These are phyloP conservation scores for Epicauta chinensis DNA, from an alignment of 1,140 invertebrate genomes.

Conservation along the genomic window DNA sequence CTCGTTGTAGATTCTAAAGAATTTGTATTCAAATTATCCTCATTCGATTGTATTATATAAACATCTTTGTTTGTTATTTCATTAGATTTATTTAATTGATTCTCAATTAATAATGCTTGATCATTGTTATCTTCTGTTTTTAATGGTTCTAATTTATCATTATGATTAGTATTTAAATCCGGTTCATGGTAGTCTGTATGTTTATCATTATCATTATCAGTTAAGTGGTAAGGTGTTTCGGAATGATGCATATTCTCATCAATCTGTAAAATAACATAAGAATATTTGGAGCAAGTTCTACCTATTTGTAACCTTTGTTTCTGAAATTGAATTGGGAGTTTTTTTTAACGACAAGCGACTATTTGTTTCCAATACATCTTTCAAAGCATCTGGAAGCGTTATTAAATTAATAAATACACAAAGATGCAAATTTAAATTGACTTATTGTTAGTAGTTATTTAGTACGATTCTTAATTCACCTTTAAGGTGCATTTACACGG, in stretches of 20 bases:
- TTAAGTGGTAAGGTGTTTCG: conserved; percentile 4
- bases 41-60: conserved; percentile 7
- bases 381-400: too few relatives aligned
- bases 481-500: too few relatives aligned
- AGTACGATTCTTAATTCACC: too few relatives aligned
- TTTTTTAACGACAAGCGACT: too few relatives aligned
- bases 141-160: conserved; percentile 8
- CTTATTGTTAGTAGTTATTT: too few relatives aligned
- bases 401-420: too few relatives aligned
- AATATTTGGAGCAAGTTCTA: too few relatives aligned
- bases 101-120: conserved; percentile 17
- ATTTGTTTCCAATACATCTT: too few relatives aligned
- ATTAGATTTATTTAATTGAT: conserved; percentile 14
- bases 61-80: conserved; percentile 10
- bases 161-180: neutral
- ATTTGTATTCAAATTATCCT: neutral
- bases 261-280: conserved; percentile 11
- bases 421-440: too few relatives aligned
- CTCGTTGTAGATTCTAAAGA: conserved; percentile 3
- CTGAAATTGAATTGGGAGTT: too few relatives aligned
- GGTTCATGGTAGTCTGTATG: conserved; percentile 10
- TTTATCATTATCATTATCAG: conserved; percentile 15
- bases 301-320: too few relatives aligned
- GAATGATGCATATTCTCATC: conserved; percentile 4
- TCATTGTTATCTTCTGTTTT: conserved; percentile 24